Evolutionary conservation across 2,888 invertebrate species (phyloP), one percentile per base, ranked within the genome.

Genomic region (Eurytoma adleriae): DNA sequence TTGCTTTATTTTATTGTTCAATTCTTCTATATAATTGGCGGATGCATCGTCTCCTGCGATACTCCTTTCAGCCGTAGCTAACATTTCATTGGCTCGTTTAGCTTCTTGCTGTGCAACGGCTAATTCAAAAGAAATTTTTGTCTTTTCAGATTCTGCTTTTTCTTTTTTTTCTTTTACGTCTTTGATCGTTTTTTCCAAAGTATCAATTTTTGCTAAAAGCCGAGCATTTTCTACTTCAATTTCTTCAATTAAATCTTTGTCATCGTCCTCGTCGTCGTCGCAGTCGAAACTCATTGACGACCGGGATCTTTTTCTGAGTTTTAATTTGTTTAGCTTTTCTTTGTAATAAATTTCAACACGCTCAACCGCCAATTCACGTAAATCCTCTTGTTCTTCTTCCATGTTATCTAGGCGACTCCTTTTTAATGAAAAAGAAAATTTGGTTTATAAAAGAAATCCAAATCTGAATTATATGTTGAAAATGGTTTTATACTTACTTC

Each of bases 331-430:
- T 24, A 87, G 75, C 81, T 89, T 86, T 62, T 87, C 83, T 66
- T 88, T 86, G 61, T 89, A 90, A 84, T 86, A 88, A 7, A 83
- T 81, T 75, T 88, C 87, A 2, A 89, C 83, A 50, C 84, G 86
- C 61, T 86, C 84, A 16, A 90, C 83, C 3, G 87, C 85, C 85
- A 87, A 87, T 67, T 88, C 86, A 1, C 87, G 79, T 14, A 86
- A 79, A 81, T 89, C 87, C 71, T 89, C 88, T 59, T 88, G 87
- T 71, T 87, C 86, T 16, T 83, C 85, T 82, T 90, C 89, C 14
- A 88, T 86, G 52, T 89, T 85, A 61, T 82, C 84, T 18, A 90
- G 82, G n/a, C 87, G 88, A 82, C 86, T 84, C 62, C 86, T 87
- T 71, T 56, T 64, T 10, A 24, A 70, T n/a, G 27, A 30, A 66